A percentile compares a stretch with the other conserved stretches of the same genome.
Conservation (phyloP, 2,113 vertebrate species). For the Chamaea fasciata region DNA sequence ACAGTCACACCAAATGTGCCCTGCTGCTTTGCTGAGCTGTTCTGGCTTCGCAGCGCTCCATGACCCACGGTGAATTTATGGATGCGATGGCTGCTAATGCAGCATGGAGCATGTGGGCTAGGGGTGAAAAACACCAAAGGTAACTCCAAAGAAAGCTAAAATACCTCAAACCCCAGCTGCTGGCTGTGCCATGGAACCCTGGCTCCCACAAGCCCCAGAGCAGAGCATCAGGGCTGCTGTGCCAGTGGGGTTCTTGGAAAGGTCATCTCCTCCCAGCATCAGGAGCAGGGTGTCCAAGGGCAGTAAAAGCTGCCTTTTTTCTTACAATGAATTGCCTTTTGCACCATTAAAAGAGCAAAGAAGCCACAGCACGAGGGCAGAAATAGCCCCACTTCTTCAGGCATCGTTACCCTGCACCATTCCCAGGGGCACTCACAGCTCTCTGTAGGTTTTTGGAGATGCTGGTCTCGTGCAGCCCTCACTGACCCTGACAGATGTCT, state of each 20-base stretch:
- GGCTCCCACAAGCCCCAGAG: background rate
- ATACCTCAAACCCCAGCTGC: background rate
- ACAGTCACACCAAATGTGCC: fast-evolving
- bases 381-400: background rate
- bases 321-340: background rate
- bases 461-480: background rate
- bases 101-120: fast-evolving
- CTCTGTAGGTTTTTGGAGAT: background rate
- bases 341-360: background rate
- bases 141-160: background rate
- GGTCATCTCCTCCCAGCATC: background rate
- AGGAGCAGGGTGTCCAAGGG: background rate
- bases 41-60: background rate
- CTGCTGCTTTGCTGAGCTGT: background rate
- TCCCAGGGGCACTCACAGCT: background rate
- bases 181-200: background rate
- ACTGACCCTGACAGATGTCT: background rate
- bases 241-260: background rate
- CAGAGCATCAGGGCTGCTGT: background rate
- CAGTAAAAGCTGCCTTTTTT: background rate
- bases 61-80: fast-evolving
- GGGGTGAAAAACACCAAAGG: background rate
- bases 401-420: too few species aligned
- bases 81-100: fast-evolving
- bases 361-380: background rate